Evolutionary conservation across 2,113 vertebrate genomes (phyloP).

Genomic region (Ranitomeya imitator): DNA sequence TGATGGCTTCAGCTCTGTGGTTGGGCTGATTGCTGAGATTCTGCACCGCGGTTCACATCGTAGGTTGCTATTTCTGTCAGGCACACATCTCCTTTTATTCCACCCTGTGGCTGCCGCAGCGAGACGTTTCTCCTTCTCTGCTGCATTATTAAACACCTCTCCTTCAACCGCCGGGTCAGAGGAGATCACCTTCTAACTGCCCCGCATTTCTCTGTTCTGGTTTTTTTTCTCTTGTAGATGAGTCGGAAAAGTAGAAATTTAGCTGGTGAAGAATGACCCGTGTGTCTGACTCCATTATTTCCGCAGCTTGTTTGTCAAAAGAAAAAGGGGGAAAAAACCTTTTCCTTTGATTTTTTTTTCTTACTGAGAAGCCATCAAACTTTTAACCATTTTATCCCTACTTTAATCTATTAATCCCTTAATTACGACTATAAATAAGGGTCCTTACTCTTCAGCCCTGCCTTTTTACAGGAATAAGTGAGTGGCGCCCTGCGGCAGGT

Average conservation of each 20-base stretch:
- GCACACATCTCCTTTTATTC: conserved; percentile 24
- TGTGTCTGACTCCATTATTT: background rate
- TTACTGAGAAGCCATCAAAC: background rate
- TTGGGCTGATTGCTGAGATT: background rate
- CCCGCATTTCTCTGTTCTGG: background rate
- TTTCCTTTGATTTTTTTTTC: no score
- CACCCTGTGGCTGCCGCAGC: conserved; percentile 32
- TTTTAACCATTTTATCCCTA: background rate
- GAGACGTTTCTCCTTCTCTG: conserved; percentile 25
- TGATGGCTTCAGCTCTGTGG: background rate
- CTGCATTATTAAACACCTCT: conserved; percentile 55
- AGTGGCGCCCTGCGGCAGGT: no score
- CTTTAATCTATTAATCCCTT: no score
- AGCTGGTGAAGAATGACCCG: background rate
- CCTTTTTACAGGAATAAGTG: no score
- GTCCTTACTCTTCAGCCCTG: no score
- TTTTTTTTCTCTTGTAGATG: background rate
- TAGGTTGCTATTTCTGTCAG: conserved; percentile 41
- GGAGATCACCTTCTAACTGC: background rate
- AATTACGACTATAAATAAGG: no score
- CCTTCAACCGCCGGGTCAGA: conserved; percentile 9
- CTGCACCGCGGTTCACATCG: background rate
- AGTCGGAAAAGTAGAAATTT: background rate
- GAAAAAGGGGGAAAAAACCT: no score
- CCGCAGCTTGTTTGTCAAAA: no score